Evolutionary conservation across 2,888 invertebrate species (phyloP).

Genomic region (Leucoma salicis): DNA sequence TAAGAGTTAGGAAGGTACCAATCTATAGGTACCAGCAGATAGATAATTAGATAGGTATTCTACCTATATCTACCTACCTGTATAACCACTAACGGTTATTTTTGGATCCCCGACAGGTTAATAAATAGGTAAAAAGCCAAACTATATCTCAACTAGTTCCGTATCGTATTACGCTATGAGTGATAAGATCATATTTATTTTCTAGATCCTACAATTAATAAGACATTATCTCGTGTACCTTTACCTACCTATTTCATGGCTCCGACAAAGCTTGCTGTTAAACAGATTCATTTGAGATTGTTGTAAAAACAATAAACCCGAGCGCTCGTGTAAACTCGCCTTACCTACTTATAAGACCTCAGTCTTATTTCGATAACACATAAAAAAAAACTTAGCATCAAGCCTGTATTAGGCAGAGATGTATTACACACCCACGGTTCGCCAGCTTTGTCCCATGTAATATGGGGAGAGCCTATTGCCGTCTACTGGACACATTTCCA

Average conservation of each 20-base stretch:
- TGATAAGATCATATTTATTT: conserved; percentile 8
- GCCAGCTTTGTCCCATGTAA: no score
- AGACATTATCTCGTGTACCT: background rate
- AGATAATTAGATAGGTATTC: no score
- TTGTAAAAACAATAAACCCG: conserved; percentile 5
- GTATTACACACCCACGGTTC: no score
- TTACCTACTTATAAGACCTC: no score
- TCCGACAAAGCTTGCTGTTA: background rate
- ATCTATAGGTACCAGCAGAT: no score
- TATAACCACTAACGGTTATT: no score
- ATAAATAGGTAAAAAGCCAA: background rate
- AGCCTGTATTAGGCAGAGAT: no score
- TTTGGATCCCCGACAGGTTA: background rate
- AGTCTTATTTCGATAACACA: no score
- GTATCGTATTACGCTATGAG: conserved; percentile 2
- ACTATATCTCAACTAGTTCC: conserved; percentile 2
- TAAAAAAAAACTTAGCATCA: no score
- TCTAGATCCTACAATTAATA: conserved; percentile 2
- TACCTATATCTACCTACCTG: conserved; percentile 8
- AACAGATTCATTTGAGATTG: background rate
- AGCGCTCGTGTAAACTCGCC: background rate
- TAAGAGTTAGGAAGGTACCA: no score
- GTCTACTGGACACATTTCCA: no score
- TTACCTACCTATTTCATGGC: background rate
- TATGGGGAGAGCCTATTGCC: no score